A percentile compares a stretch with the other conserved stretches of the same genome.
Conservation (phyloP, 2,113 vertebrate species). For the Microcebus tavaratra region DNA sequence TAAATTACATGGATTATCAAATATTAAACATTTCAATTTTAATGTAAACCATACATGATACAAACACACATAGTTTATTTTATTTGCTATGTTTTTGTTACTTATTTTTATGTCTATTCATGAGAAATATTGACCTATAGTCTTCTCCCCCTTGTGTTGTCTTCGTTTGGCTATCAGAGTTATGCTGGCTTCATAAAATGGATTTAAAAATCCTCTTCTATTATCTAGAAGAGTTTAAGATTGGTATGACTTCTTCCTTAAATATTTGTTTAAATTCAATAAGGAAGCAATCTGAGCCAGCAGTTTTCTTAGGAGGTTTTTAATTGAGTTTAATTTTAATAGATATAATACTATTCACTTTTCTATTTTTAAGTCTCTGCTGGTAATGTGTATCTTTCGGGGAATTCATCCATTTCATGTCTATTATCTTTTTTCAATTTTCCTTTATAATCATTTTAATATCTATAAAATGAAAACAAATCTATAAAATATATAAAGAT, state of each 20-base stretch:
- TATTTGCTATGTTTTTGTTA: neutral
- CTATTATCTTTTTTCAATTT: neutral
- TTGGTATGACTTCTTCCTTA: neutral
- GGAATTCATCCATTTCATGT: neutral
- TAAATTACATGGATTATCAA: neutral
- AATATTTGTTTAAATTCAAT: neutral
- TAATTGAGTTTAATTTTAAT: neutral
- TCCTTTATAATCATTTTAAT: neutral
- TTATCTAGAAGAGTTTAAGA: neutral
- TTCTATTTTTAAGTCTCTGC: neutral
- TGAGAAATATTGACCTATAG: neutral
- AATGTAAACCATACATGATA: neutral
- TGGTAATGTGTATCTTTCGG: neutral
- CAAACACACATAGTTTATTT: neutral
- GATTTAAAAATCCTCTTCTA: neutral
- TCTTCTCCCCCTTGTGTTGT: neutral
- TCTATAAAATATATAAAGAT: neutral
- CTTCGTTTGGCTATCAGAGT: neutral
- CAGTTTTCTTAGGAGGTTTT: neutral
- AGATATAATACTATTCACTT: neutral
- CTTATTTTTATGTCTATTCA: neutral
- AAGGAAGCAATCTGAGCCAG: neutral
- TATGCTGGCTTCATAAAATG: neutral
- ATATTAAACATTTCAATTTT: conserved; percentile 12
- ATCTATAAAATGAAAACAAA: neutral